Evolutionary conservation across 2,888 invertebrate species (phyloP).

Genomic region (Leptinotarsa juncta): DNA sequence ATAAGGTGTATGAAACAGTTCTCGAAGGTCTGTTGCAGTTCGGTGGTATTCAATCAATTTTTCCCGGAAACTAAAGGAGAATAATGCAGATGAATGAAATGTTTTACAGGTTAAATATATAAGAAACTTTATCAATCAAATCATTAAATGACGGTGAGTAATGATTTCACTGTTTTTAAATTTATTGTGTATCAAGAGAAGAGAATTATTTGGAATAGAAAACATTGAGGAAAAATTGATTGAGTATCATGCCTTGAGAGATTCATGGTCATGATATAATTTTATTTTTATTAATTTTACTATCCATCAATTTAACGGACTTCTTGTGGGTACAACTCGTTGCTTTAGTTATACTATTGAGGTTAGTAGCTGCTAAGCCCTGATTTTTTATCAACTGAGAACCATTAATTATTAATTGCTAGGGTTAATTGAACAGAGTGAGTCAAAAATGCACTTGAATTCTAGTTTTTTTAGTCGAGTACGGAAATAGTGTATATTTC

Average conservation of each 20-base stretch:
- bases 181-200: background rate
- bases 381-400: background rate
- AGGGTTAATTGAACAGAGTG: slow-evolving; percentile 5
- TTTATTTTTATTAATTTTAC: background rate
- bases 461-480: background rate
- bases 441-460: slow-evolving; percentile 11
- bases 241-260: background rate
- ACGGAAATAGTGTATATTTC: slow-evolving; percentile 10
- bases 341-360: slow-evolving; percentile 12
- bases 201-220: background rate
- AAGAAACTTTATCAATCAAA: no score
- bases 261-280: background rate
- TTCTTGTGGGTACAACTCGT: slow-evolving; percentile 8
- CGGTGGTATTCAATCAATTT: background rate
- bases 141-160: no score
- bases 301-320: background rate
- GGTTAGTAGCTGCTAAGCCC: background rate
- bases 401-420: background rate
- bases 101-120: no score
- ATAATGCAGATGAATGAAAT: no score
- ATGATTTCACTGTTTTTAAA: no score
- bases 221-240: background rate
- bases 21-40: background rate
- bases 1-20: background rate
- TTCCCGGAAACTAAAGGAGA: no score